These are phyloP conservation scores for Athripsodes cinereus DNA, from an alignment of 2,888 invertebrate genomes.

Conservation along the genomic window DNA sequence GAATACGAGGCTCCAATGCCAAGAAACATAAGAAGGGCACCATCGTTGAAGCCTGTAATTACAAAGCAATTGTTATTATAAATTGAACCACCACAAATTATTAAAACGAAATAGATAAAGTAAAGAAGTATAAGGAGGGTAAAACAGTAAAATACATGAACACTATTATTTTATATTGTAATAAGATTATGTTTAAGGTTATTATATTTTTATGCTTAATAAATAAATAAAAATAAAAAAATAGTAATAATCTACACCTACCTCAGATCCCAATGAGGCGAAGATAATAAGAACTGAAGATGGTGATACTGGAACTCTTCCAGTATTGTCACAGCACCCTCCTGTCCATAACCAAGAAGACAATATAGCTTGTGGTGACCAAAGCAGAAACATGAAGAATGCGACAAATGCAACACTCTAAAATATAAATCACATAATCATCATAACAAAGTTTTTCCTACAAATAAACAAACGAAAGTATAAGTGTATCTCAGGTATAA, in stretches of 20 bases:
- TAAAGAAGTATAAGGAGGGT: background rate
- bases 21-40: slow-evolving; percentile 47
- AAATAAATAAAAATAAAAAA: too few relatives aligned
- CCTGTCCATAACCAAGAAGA: slow-evolving; percentile 35
- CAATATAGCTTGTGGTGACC: slow-evolving; percentile 40
- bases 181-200: too few relatives aligned
- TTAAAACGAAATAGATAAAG: background rate
- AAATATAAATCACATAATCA: slow-evolving; percentile 26
- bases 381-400: slow-evolving; percentile 36
- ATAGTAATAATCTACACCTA: slow-evolving; percentile 27
- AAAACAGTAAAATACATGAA: too few relatives aligned
- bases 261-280: slow-evolving; percentile 49
- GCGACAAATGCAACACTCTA: slow-evolving; percentile 43
- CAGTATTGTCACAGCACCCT: slow-evolving; percentile 8
- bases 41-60: slow-evolving; percentile 45
- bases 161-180: too few relatives aligned
- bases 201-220: too few relatives aligned
- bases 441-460: too few relatives aligned
- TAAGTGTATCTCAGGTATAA: too few relatives aligned
- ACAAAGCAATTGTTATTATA: background rate
- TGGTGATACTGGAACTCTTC: slow-evolving; percentile 32
- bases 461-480: too few relatives aligned
- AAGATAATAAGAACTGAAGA: slow-evolving; percentile 42
- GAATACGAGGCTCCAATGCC: slow-evolving; percentile 42
- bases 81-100: background rate